A percentile compares a stretch with the other conserved stretches of the same genome.
These are phyloP conservation scores for Corydoras sp. DNA, from an alignment of 2,113 vertebrate genomes.

Conservation along the genomic window DNA sequence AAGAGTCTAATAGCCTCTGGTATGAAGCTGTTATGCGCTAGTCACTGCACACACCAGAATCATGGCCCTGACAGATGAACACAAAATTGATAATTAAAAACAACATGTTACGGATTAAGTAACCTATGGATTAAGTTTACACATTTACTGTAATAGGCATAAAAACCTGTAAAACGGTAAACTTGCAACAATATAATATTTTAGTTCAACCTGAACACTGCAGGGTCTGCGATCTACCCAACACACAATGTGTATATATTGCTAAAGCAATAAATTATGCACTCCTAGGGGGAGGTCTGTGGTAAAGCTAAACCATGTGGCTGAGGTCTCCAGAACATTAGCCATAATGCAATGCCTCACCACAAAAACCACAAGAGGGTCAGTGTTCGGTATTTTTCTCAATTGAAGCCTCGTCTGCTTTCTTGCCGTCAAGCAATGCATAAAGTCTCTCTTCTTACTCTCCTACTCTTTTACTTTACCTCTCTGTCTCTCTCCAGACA, in stretches of 20 bases:
- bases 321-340: conserved; percentile 6
- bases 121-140: no score
- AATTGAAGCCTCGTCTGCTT: conserved; percentile 25
- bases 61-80: no score
- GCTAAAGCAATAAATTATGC: no score
- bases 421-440: conserved; percentile 13
- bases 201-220: no score
- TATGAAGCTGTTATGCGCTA: no score
- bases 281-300: conserved; percentile 8
- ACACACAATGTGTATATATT: no score
- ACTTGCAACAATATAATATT: background rate
- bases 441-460: conserved; percentile 19
- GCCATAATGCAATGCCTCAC: conserved; percentile 20
- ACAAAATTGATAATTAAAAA: no score
- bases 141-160: background rate
- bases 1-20: no score
- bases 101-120: no score
- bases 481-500: conserved; percentile 14
- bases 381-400: conserved; percentile 9
- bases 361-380: conserved; percentile 29
- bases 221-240: no score
- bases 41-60: no score
- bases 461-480: conserved; percentile 7
- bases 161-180: background rate
- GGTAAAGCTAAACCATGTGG: conserved; percentile 19